Evolutionary conservation across 2,113 vertebrate genomes (phyloP), one percentile per base, ranked within the genome.

Genomic region (Odocoileus virginianus): DNA sequence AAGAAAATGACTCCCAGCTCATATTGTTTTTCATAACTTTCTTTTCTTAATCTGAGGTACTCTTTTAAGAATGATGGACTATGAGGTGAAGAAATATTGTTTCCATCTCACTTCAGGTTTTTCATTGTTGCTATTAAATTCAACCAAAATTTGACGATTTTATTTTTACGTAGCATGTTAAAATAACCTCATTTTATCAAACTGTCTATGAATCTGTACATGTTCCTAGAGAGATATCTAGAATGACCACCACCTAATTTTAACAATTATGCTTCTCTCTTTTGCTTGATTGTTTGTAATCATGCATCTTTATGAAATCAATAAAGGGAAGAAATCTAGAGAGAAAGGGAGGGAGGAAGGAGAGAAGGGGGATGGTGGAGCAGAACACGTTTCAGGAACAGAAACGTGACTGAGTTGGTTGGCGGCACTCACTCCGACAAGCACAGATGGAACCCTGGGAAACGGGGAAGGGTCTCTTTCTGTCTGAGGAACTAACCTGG

Each of bases 231-330:
- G 30, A 86, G n/a, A 86, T 43, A 71, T 14, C 3, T 57, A 60
- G 10, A 90, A 71, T 0, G 11, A 16, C 54, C 67, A 6, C 30
- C 71, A 40, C 30, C 74, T 23, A 60, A 36, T 57, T 50, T 54
- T 52, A 74, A 67, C n/a, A 60, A 12, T 33, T 30, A 27, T 52
- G 55, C 54, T 50, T 83, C 60, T 83, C 36, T 86, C 67, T 60
- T 87, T 84, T 47, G 25, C 50, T 79, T 43, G 28, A 64, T 83
- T 78, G 9, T 83, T 93, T 43, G 33, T 52, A 33, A 93, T 45
- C 15, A 83, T 43, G 17, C 3, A 33, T 74, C 87, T 96, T 89
- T 54, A 52, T 58, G 92, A 81, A 93, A 87, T 15, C 36, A 74
- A 57, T 81, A 55, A 71, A 57, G 27, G 16, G 16, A 36, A 93